Percentiles rank a stretch among this genome's conserved stretches.
Conservation (phyloP, 35 echinoderm and acorn worm genomes). For the Eucidaris tribuloides region DNA sequence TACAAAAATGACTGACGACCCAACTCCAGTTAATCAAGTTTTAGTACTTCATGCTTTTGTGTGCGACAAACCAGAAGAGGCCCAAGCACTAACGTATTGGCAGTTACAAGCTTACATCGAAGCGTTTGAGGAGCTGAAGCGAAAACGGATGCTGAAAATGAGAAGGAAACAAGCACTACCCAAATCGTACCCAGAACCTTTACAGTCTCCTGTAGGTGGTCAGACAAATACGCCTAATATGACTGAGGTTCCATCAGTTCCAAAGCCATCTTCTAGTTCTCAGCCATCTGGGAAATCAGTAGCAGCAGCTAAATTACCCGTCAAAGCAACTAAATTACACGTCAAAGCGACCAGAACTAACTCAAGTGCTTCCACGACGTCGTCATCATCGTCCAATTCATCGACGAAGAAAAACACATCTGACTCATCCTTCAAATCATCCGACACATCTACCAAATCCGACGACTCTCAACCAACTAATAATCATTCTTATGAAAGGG, state of each 20-base stretch:
- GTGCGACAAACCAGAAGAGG: slow-evolving; percentile 73
- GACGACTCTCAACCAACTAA: no score
- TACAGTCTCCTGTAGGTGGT: not conserved
- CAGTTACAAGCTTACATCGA: slow-evolving; percentile 98
- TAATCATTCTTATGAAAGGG: not conserved
- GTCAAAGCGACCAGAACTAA: slow-evolving; percentile 9
- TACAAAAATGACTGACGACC: slow-evolving; percentile 66
- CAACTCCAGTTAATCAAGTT: slow-evolving; percentile 52
- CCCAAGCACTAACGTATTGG: slow-evolving; percentile 91
- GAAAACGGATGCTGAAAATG: slow-evolving; percentile 64
- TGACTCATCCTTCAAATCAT: not conserved
- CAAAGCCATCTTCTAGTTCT: not conserved
- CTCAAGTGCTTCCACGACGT: not conserved
- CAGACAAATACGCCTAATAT: not conserved
- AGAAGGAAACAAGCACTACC: slow-evolving; percentile 55
- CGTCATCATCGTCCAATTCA: not conserved
- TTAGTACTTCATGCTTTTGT: slow-evolving; percentile 85
- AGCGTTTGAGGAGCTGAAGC: slow-evolving; percentile 93
- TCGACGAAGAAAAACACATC: not conserved
- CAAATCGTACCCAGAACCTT: not conserved
- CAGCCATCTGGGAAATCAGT: not conserved
- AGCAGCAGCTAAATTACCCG: not conserved
- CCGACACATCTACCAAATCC: not conserved
- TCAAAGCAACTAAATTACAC: not conserved
- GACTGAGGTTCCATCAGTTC: not conserved